Base-by-base conservation (phyloP, 2,888 invertebrate genomes). In the Pyralis farinalis region DNA sequence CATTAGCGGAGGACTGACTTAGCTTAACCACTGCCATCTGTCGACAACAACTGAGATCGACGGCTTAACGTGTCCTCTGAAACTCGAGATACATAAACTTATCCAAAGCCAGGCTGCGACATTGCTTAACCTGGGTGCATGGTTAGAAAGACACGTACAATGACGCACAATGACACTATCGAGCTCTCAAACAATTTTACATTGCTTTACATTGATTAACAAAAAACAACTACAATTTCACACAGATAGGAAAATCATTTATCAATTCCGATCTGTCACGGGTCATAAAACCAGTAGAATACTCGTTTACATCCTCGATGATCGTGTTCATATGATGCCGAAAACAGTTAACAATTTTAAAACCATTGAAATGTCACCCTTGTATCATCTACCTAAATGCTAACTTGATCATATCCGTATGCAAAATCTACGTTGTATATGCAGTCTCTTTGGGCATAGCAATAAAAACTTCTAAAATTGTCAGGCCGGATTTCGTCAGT, bases 381-480 rank as follows among this genome's bases (percentile, higher is more conserved):
- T 59, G n/a, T 25, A 25, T 4, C 25, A n/a, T n/a, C 25, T n/a
- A 7, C 3, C 3, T 16, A n/a, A 25, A 54, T 46, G 37, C 36
- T 34, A 49, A 42, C 30, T 33, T 41, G 46, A 49, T 42, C 46
- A 46, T 46, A 47, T 5, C 1, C n/a, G 22, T 10, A 20, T 34
- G 40, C 34, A 51, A 44, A 47, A 37, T 34, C 27, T 39, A 44
- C 47, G 46, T 49, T 54, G 61, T 45, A 52, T 47, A 38, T 33
- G 37, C 21, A 38, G 27, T 47, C 49, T 59, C 51, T 58, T 57
- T 49, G 54, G 54, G 51, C 44, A 55, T 36, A 42, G 62, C 54
- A 63, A 67, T 68, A 71, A 75, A 72, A 76, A 66, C 60, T 69
- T 69, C 59, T 71, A 63, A 67, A 71, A 73, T 68, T 70, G 63